Evolutionary conservation across 2,797 vertebrate species (phyloP).

Genomic region (Argyrosomus regius): DNA sequence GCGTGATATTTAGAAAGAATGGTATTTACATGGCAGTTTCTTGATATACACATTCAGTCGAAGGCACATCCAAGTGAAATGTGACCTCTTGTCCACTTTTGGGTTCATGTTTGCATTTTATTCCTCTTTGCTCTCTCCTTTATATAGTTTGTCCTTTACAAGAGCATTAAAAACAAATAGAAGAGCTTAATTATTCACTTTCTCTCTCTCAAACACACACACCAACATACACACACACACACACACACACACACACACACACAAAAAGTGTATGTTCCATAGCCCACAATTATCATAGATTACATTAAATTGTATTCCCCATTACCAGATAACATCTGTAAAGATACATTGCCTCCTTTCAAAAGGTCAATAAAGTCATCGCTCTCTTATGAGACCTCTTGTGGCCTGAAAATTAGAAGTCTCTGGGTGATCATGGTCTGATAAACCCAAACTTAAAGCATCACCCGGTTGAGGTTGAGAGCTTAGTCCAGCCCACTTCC

Average conservation of each 20-base stretch:
- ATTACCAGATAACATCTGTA: slow-evolving; percentile 18
- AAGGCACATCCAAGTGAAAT: slow-evolving; percentile 80
- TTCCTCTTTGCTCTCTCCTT: slow-evolving; percentile 33
- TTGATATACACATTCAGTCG: slow-evolving; percentile 64
- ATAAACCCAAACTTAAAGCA: background rate
- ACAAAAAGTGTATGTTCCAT: slow-evolving; percentile 28
- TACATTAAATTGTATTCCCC: slow-evolving; percentile 43
- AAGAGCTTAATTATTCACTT: slow-evolving; percentile 20
- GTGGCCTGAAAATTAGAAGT: slow-evolving; percentile 17
- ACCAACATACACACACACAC: slow-evolving; percentile 10
- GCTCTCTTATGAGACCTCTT: slow-evolving; percentile 9
- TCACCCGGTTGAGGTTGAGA: slow-evolving; percentile 80
- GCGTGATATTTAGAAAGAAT: slow-evolving; percentile 51
- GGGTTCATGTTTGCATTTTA: slow-evolving; percentile 30
- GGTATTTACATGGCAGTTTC: slow-evolving; percentile 65
- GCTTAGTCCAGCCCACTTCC: slow-evolving; percentile 92
- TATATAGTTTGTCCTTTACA: slow-evolving; percentile 53
- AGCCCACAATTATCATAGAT: slow-evolving; percentile 47
- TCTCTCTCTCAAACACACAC: background rate
- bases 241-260: slow-evolving; percentile 28
- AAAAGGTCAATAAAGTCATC: slow-evolving; percentile 32
- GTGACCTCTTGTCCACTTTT: slow-evolving; percentile 58
- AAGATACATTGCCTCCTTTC: slow-evolving; percentile 30
- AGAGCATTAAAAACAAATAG: slow-evolving; percentile 43
- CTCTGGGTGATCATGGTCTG: slow-evolving; percentile 9